Base-by-base conservation (phyloP, 2,113 vertebrate species). In the Hepsetus odoe region DNA sequence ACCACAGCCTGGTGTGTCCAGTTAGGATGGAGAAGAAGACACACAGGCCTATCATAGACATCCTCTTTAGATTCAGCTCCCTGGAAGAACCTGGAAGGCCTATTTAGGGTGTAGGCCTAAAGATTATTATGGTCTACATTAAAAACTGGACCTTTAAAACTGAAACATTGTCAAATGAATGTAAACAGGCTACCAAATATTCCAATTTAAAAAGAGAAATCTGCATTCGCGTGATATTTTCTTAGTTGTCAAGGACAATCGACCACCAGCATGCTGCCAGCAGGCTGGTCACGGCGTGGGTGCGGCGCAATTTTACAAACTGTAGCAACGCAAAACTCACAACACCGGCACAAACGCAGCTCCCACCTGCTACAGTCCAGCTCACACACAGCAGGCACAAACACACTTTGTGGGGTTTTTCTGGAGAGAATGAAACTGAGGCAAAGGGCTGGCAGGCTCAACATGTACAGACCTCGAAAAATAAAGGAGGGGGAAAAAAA, bases 361-460 rank as follows among this genome's bases (percentile, higher is more conserved):
- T 69, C 62, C 53, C 74, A 73, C 61, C 80, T 81, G 68, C 74
- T 49, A 32, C 53, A 32, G 14, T 22, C 18, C 12, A 3, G 53
- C 51, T 32, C 59, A 53, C 55, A 35, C 22, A 44, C 61, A 68
- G 38, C 58, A 61, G 26, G 30, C 58, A 32, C 35, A 62, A 18
- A 53, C 13, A 62, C 38, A 46, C 42, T 3, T 20, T 49, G 0
- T 20, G 16, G 51, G 8, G 0, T 22, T 55, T 22, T 55, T 55
- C 3, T 22, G 14, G 49, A 35, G 67, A 74, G 14, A 40, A 26
- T 40, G 66, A 70, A 61, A 70, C 30, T 49, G 40, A 61, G 58
- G 76, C 16, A 35, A 26, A 22, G 53, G 69, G 69, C 72, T 64
- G 86, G 71, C 51, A 79, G 85, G 84, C 87, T 88, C 87, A 81